phyloP scores from a whole-genome alignment of 1,140 invertebrate species.

The Scaptomyza graminum region DNA sequence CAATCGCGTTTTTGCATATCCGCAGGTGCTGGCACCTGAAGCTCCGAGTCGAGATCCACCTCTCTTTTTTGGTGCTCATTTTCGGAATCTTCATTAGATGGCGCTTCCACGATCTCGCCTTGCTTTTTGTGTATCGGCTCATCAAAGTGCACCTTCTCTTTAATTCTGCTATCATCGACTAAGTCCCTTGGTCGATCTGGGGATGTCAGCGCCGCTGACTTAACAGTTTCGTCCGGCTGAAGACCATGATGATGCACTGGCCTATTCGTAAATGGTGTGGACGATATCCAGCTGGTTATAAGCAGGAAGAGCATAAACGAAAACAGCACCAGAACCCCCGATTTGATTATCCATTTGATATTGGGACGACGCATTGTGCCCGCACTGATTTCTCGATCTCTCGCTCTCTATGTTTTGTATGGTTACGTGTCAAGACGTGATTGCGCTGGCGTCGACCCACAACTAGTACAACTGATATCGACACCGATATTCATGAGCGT shows the following conservation, averaged over 20 bases:
- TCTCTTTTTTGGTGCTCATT: conserved; percentile 1
- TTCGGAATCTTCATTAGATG: conserved; percentile 7
- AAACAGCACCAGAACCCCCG: conserved; percentile 57
- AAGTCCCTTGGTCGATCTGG: background rate
- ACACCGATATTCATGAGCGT: conserved; percentile 16
- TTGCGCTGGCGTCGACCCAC: conserved; percentile 21
- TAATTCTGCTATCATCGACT: background rate
- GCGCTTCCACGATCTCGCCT: background rate
- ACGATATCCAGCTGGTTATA: conserved; percentile 75
- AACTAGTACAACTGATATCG: conserved; percentile 31
- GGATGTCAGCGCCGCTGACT: background rate
- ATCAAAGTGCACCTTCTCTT: conserved; percentile 11
- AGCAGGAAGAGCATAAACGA: conserved; percentile 66
- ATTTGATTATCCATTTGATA: conserved; percentile 76
- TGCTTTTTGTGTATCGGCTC: conserved; percentile 11
- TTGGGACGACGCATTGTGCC: conserved; percentile 76
- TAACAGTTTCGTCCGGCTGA: conserved; percentile 41
- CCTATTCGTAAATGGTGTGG: conserved; percentile 72
- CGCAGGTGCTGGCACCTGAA: conserved; percentile 84
- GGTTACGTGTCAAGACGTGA: conserved; percentile 63
- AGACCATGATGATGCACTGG: conserved; percentile 61
- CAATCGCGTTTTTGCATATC: conserved; percentile 87
- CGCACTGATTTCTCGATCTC: background rate
- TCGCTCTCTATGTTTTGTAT: background rate
- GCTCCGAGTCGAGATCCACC: conserved; percentile 8